Evolutionary conservation across 2,797 vertebrate species (phyloP).

Genomic region (Hippocampus kuda): DNA sequence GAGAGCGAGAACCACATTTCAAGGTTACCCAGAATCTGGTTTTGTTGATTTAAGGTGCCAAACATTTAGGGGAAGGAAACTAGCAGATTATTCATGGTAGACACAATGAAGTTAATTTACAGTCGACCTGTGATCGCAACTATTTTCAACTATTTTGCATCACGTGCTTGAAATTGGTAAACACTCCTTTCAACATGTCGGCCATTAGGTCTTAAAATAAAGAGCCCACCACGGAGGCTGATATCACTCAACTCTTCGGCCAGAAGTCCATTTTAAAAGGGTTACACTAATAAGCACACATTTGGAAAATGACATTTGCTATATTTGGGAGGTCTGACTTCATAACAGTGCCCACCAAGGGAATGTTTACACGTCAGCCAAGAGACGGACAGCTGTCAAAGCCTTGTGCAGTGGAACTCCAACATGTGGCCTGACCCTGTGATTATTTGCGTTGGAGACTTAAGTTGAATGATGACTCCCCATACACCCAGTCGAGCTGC

Average conservation of each 20-base stretch:
- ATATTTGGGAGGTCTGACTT: slow-evolving; percentile 61
- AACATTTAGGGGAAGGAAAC: slow-evolving; percentile 28
- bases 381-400: slow-evolving; percentile 63
- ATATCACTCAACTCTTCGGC: slow-evolving; percentile 49
- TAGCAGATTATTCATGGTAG: slow-evolving; percentile 15
- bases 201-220: slow-evolving; percentile 55
- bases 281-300: slow-evolving; percentile 58
- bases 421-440: slow-evolving; percentile 44
- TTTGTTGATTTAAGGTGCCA: slow-evolving; percentile 26
- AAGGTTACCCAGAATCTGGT: slow-evolving; percentile 18
- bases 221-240: slow-evolving; percentile 52
- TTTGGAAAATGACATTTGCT: slow-evolving; percentile 50
- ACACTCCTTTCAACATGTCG: slow-evolving; percentile 30
- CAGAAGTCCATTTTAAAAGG: slow-evolving; percentile 50
- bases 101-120: not conserved
- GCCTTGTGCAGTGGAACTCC: slow-evolving; percentile 19
- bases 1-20: slow-evolving; percentile 20
- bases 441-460: slow-evolving; percentile 66
- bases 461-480: slow-evolving; percentile 58
- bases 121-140: not conserved
- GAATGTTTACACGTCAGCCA: slow-evolving; percentile 50
- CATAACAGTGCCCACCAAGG: slow-evolving; percentile 47
- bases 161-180: not conserved
- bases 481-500: slow-evolving; percentile 18
- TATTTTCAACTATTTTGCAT: slow-evolving; percentile 5